A percentile compares a stretch with the other conserved stretches of the same genome.
Evolutionary conservation across 2,113 vertebrate species (phyloP).

Genomic region (Brachionichthys hirsutus): DNA sequence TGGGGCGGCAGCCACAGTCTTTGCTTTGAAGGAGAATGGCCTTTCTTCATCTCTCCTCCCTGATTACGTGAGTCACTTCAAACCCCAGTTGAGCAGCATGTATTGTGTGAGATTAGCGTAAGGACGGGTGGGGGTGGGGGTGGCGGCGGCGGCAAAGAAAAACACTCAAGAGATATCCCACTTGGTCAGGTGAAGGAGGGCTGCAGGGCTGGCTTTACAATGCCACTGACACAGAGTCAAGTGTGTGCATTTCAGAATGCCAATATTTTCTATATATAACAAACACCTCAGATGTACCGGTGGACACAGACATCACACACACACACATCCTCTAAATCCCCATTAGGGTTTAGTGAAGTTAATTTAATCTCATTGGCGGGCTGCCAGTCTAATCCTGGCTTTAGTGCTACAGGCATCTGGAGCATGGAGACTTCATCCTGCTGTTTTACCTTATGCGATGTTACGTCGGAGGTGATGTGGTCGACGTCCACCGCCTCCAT

Average conservation of each 20-base stretch:
- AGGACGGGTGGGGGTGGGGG: background rate
- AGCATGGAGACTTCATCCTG: conserved; percentile 26
- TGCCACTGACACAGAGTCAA: background rate
- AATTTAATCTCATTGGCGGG: conserved; percentile 72
- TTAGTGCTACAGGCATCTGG: conserved; percentile 47
- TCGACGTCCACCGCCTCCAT: conserved; percentile 87
- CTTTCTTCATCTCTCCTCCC: conserved; percentile 31
- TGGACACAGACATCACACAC: conserved; percentile 8
- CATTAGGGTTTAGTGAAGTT: conserved; percentile 56
- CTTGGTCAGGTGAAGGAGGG: conserved; percentile 9
- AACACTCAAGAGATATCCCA: conserved; percentile 11
- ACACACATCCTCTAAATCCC: conserved; percentile 44
- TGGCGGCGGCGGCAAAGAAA: background rate
- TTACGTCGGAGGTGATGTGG: conserved; percentile 81
- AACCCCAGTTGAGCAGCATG: conserved; percentile 36
- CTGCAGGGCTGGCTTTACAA: background rate
- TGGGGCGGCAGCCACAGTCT: conserved; percentile 37
- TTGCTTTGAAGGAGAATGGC: conserved; percentile 14
- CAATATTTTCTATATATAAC: too few species aligned
- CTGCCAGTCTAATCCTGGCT: conserved; percentile 65
- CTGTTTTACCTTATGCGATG: conserved; percentile 61
- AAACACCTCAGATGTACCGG: conserved; percentile 2
- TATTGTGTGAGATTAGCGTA: conserved; percentile 50
- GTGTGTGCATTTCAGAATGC: too few species aligned
- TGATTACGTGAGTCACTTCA: conserved; percentile 33